Evolutionary conservation across 2,888 invertebrate genomes (phyloP).

Genomic region (Catonia carolina): DNA sequence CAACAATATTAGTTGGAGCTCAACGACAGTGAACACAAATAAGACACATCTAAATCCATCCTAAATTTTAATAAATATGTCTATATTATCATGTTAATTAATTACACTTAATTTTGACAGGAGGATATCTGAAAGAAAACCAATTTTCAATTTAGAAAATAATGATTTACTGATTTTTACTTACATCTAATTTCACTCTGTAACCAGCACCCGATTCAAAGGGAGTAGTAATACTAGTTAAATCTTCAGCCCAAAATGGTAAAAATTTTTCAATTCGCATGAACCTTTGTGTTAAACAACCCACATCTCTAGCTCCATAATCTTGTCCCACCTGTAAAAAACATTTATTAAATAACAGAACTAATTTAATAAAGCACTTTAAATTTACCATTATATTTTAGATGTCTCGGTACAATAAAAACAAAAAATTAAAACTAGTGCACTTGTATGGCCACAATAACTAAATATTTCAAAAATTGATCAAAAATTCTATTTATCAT

Average conservation of each 20-base stretch:
- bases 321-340: conserved; percentile 51
- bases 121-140: no score
- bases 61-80: no score
- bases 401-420: neutral
- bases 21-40: no score
- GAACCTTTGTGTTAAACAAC: conserved; percentile 57
- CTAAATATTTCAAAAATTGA: no score
- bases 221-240: conserved; percentile 54
- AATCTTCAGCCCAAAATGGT: conserved; percentile 65
- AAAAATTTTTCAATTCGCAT: conserved; percentile 63
- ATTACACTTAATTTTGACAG: no score
- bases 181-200: conserved; percentile 51
- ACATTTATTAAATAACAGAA: neutral
- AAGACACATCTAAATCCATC: no score
- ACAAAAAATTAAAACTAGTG: neutral
- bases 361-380: neutral
- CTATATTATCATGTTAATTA: no score
- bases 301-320: conserved; percentile 61
- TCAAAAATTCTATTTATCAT: no score
- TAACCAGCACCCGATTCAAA: conserved; percentile 58
- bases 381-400: neutral
- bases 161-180: conserved; percentile 23
- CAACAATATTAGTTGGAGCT: no score
- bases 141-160: no score
- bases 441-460: neutral